A percentile compares a stretch with the other conserved stretches of the same genome.
Evolutionary conservation across 2,113 vertebrate genomes (phyloP).

Genomic region (Mirounga angustirostris): DNA sequence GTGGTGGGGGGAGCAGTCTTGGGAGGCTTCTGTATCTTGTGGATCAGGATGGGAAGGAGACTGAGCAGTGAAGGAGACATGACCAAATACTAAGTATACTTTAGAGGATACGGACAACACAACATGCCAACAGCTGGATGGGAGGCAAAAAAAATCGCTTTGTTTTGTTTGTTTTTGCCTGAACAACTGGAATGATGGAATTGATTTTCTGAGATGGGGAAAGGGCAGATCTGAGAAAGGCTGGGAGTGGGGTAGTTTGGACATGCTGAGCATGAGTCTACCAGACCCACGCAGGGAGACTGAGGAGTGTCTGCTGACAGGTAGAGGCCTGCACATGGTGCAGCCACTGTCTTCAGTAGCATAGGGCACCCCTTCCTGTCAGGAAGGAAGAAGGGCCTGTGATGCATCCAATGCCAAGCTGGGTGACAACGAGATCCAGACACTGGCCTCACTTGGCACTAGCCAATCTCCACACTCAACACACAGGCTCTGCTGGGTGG

Average conservation of each 20-base stretch:
- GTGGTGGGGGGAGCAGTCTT: background rate
- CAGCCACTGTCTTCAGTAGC: background rate
- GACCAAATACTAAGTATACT: background rate
- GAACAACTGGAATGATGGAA: background rate
- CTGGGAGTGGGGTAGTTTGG: background rate
- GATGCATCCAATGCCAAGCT: background rate
- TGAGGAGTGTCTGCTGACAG: background rate
- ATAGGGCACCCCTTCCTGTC: background rate
- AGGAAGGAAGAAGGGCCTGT: background rate
- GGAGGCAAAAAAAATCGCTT: background rate
- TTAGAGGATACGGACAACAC: background rate
- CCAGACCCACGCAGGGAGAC: background rate
- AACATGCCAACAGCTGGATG: background rate
- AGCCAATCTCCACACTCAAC: background rate
- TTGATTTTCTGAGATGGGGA: background rate
- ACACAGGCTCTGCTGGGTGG: background rate
- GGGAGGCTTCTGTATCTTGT: background rate
- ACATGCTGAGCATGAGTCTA: background rate
- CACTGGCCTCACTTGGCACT: background rate
- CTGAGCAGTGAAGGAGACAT: background rate
- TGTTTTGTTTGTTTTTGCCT: background rate
- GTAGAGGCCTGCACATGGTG: background rate
- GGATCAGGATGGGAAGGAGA: background rate
- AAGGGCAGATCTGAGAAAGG: background rate
- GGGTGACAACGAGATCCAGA: background rate